A percentile compares a stretch with the other conserved stretches of the same genome.
Conservation (phyloP, 1,140 invertebrate genomes). For the Aphaenogaster ashmeadi region DNA sequence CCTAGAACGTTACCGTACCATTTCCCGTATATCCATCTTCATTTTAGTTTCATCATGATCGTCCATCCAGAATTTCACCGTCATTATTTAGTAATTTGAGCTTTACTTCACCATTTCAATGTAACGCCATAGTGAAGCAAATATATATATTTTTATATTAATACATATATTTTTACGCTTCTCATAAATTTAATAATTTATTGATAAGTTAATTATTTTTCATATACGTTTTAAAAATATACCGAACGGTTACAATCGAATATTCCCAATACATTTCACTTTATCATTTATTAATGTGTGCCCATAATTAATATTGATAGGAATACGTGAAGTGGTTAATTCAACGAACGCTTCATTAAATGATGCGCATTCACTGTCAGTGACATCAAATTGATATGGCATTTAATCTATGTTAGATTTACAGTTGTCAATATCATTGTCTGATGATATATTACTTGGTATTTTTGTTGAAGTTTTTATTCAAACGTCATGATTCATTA, state of each 20-base stretch:
- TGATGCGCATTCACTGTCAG: slow-evolving; percentile 33
- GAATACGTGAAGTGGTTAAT: slow-evolving; percentile 32
- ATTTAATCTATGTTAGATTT: slow-evolving; percentile 37
- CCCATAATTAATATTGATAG: slow-evolving; percentile 54
- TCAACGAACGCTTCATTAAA: slow-evolving; percentile 43
- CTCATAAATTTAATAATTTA: background rate
- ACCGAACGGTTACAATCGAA: background rate
- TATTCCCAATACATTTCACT: slow-evolving; percentile 10
- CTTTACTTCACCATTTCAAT: slow-evolving; percentile 25
- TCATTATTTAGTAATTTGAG: slow-evolving; percentile 46
- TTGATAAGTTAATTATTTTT: slow-evolving; percentile 13
- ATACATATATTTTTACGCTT: background rate
- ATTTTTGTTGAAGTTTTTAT: background rate
- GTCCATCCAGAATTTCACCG: slow-evolving; percentile 43
- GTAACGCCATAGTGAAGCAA: background rate
- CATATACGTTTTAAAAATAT: background rate
- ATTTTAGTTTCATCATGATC: slow-evolving; percentile 52
- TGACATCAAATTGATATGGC: slow-evolving; percentile 25
- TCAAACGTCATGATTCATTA: background rate
- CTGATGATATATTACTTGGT: background rate
- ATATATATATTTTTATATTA: too few species aligned
- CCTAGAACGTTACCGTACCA: slow-evolving; percentile 53
- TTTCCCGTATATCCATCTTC: slow-evolving; percentile 63
- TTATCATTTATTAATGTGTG: slow-evolving; percentile 20
- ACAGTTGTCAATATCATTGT: slow-evolving; percentile 4